phyloP scores from a whole-genome alignment of 2,888 invertebrate species.

The Octonoba sinensis region DNA sequence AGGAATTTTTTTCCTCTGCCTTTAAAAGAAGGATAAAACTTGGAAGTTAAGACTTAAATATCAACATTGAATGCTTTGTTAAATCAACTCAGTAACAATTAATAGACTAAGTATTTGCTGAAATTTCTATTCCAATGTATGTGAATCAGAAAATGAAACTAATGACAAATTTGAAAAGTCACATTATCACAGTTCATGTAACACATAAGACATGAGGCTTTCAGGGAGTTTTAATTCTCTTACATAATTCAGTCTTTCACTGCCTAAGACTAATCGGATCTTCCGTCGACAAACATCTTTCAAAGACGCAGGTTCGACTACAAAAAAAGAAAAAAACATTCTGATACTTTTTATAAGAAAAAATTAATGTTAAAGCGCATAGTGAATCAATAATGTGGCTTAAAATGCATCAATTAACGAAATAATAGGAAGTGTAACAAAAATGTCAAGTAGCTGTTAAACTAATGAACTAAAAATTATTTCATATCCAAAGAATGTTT shows the following conservation, averaged over 20 bases:
- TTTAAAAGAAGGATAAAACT: too few species aligned
- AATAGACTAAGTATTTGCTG: too few species aligned
- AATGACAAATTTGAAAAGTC: background rate
- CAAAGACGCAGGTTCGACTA: conserved; percentile 33
- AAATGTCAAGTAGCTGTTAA: background rate
- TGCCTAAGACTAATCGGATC: conserved; percentile 35
- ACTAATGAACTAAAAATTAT: background rate
- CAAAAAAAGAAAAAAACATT: background rate
- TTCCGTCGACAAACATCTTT: conserved; percentile 46
- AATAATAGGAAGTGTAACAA: background rate
- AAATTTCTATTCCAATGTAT: too few species aligned
- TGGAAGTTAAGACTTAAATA: too few species aligned
- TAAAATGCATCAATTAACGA: background rate
- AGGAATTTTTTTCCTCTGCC: too few species aligned
- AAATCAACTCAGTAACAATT: too few species aligned
- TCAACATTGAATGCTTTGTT: too few species aligned
- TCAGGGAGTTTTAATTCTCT: conserved; percentile 31
- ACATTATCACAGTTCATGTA: conserved; percentile 18
- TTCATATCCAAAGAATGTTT: too few species aligned
- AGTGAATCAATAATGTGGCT: background rate
- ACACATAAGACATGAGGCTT: conserved; percentile 25
- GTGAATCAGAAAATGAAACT: background rate
- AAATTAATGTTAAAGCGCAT: too few species aligned
- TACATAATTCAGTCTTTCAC: conserved; percentile 26
- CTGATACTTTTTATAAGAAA: too few species aligned